Evolutionary conservation across 2,888 invertebrate genomes (phyloP), one percentile per base, ranked within the genome.

Genomic region (Plebejus melissa): DNA sequence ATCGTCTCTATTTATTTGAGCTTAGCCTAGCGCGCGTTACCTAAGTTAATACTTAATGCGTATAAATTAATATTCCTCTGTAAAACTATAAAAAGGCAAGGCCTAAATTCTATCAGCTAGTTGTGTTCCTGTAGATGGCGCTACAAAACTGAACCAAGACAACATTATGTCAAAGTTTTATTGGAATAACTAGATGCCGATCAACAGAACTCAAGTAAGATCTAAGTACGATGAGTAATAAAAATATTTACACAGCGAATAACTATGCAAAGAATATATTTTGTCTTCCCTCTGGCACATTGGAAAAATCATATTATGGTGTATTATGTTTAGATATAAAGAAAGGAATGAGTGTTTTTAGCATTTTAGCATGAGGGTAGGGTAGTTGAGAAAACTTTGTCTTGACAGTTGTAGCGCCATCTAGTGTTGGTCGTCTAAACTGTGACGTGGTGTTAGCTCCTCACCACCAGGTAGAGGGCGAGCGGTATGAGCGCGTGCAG

Each of bases 361-460:
- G 46, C 2, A 46, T 54, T 38, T 46, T 46, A 9, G 46, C 2
- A 46, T 54, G 54, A 54, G 4, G 32, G 57, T 3, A n/a, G 60
- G 9, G 60, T 60, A 22, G 60, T 60, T 60, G 58, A n/a, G 6
- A 28, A 50, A 16, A 16, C 54, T 54, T 13, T 54, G 4, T 7
- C 13, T 32, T 13, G 32, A 65, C 1, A 65, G 32, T 65, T 65
- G 16, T 32, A 65, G 54, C 54, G 72, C 72, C 50, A 50, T 54
- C 72, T 72, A 50, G 72, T 50, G 13, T 50, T 1, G 13, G 54
- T 54, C 16, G 41, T 70, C 38, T 72, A 11, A 72, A 50, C 50
- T 54, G 11, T 28, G 41, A 13, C 46, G 50, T 16, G 38, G 36
- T 77, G 89, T 86, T 89, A 89, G 87, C 89, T 89, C 75, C 76